Base-by-base conservation (phyloP, 2,797 vertebrate genomes). In the Chromobotia macracanthus region DNA sequence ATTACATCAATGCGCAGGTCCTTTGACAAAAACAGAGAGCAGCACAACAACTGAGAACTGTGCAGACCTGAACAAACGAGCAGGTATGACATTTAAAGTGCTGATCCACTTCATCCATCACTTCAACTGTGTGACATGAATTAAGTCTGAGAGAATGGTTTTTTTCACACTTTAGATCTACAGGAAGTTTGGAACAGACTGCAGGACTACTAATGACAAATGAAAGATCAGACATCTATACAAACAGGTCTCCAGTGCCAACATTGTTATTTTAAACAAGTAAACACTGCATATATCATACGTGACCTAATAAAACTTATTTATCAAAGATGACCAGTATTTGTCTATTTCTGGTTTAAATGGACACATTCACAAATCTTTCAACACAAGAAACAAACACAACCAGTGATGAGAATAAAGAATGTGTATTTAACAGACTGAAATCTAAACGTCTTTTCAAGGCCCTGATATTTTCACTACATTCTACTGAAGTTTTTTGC, bases 101-200 rank as follows among this genome's bases (percentile, higher is more conserved):
- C 6, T 31, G 63, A 15, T 28, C 6, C 6, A 61, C 10, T 21
- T 35, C 8, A 51, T 15, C n/a, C n/a, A n/a, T n/a, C n/a, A n/a
- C n/a, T n/a, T n/a, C n/a, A 63, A 50, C 13, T 78, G 69, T 18
- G 63, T 65, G 16, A 28, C 44, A 76, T 25, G 16, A 66, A 67
- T 1, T 64, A 21, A 64, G 44, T 41, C 23, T 28, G 38, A 61
- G 21, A 46, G 23, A 16, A 82, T 19, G 72, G 61, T 38, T 65
- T 75, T 77, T 8, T 82, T 83, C 61, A 79, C 88, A 89, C 89
- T 87, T 83, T 90, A 94, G 93, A 89, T 88, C 84, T 87, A 58
- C 88, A 88, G 83, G 87, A 92, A 58, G 88, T 91, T 86, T 90
- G 91, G 92, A 81, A 90, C 86, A 86, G 80, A 84, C 82, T 91